phyloP scores from a whole-genome alignment of 2,888 invertebrate species.

The Coremacera marginata region DNA sequence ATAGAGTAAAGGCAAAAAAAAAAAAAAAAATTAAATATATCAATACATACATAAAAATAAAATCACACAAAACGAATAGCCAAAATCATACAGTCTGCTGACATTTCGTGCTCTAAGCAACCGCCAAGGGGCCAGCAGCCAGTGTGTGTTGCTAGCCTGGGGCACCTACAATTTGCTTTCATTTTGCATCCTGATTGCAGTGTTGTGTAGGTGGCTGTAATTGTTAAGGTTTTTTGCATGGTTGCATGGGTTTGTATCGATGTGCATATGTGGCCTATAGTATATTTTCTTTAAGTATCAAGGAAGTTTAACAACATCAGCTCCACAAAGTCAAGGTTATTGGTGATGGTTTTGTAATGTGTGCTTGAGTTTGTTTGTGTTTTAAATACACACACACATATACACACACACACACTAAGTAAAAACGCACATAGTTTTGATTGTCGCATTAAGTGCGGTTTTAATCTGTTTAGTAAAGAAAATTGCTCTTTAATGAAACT shows the following conservation, averaged over 20 bases:
- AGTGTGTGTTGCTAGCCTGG: too few species aligned
- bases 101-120: too few species aligned
- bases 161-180: too few species aligned
- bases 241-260: background rate
- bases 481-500: too few species aligned
- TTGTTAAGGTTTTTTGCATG: background rate
- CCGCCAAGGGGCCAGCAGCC: too few species aligned
- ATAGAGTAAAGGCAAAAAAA: too few species aligned
- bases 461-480: too few species aligned
- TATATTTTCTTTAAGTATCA: conserved; percentile 37
- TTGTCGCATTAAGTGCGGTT: background rate
- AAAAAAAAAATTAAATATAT: too few species aligned
- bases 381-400: background rate
- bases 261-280: conserved; percentile 19
- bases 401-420: too few species aligned
- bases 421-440: background rate
- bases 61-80: too few species aligned
- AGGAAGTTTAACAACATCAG: conserved; percentile 47
- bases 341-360: background rate
- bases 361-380: background rate
- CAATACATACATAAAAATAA: too few species aligned
- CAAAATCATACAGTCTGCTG: too few species aligned
- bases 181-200: background rate
- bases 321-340: conserved; percentile 36
- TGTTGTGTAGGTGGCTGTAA: background rate